Evolutionary conservation across 2,113 vertebrate genomes (phyloP).

Genomic region (Stercorarius parasiticus): DNA sequence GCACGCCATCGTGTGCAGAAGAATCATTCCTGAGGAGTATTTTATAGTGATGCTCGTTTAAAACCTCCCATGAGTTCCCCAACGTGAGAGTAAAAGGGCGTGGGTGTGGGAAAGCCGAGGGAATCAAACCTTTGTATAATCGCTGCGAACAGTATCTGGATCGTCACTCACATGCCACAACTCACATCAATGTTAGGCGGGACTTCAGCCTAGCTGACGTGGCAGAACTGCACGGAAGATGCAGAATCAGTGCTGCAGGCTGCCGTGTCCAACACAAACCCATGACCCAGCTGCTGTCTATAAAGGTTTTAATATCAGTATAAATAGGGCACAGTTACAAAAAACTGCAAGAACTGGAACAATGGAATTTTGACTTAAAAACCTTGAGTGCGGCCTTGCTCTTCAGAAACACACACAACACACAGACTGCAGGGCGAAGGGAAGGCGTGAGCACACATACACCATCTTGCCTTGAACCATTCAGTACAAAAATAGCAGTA

Average conservation of each 20-base stretch:
- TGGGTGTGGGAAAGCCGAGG: not conserved
- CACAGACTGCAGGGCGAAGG: slow-evolving; percentile 19
- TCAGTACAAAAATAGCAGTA: slow-evolving; percentile 60
- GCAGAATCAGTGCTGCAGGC: not conserved
- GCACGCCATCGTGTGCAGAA: not conserved
- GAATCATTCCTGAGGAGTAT: not conserved
- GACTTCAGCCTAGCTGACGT: not conserved
- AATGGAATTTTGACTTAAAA: slow-evolving; percentile 53
- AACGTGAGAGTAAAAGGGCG: not conserved
- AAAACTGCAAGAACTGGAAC: slow-evolving; percentile 72
- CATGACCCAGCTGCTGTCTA: slow-evolving; percentile 38
- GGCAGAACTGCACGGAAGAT: not conserved
- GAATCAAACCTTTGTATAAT: not conserved
- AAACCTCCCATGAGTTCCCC: not conserved
- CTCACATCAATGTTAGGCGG: not conserved
- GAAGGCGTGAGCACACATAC: slow-evolving; percentile 44
- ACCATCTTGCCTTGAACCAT: slow-evolving; percentile 31
- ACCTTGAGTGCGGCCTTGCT: slow-evolving; percentile 15
- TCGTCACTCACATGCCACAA: not conserved
- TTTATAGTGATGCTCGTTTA: not conserved
- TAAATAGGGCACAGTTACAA: slow-evolving; percentile 83
- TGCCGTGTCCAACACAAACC: not conserved
- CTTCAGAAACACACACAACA: slow-evolving; percentile 40
- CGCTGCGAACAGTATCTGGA: not conserved
- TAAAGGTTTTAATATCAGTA: slow-evolving; percentile 83